Conservation (phyloP, 2,797 vertebrate genomes). For the Neomorphus geoffroyi region DNA sequence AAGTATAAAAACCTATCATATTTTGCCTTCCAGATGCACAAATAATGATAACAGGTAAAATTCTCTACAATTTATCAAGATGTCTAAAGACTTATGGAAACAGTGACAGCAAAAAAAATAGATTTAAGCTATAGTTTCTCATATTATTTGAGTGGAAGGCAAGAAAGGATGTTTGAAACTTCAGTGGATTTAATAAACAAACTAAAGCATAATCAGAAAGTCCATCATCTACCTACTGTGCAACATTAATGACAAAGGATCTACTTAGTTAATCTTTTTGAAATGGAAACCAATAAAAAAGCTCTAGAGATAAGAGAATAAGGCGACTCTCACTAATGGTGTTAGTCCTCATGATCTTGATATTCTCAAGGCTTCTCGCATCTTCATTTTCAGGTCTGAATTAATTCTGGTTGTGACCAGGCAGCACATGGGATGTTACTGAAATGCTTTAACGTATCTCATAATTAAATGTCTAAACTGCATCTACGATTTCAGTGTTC, state of each 20-base stretch:
- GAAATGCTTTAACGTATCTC: not conserved
- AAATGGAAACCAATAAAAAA: not conserved
- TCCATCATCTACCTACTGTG: not conserved
- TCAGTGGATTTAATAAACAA: not conserved
- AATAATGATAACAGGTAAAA: not conserved
- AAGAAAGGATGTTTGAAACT: not conserved
- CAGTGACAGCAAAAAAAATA: not conserved
- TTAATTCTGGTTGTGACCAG: not conserved
- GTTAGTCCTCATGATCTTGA: not conserved
- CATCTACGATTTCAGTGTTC: not conserved
- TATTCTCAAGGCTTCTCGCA: not conserved
- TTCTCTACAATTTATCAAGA: not conserved
- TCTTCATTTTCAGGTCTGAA: not conserved
- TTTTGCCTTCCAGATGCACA: not conserved
- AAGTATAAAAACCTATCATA: not conserved
- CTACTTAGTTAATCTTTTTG: not conserved
- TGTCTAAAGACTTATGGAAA: not conserved
- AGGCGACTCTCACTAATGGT: not conserved
- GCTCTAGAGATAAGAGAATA: not conserved
- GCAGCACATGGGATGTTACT: not conserved
- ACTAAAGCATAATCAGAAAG: not conserved
- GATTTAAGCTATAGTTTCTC: not conserved
- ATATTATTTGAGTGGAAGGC: not conserved
- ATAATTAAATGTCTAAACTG: not conserved
- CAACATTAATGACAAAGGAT: not conserved